Percentiles rank a stretch among this genome's conserved stretches.
These are phyloP conservation scores for Callipepla californica DNA, from an alignment of 2,113 vertebrate species.

Conservation along the genomic window DNA sequence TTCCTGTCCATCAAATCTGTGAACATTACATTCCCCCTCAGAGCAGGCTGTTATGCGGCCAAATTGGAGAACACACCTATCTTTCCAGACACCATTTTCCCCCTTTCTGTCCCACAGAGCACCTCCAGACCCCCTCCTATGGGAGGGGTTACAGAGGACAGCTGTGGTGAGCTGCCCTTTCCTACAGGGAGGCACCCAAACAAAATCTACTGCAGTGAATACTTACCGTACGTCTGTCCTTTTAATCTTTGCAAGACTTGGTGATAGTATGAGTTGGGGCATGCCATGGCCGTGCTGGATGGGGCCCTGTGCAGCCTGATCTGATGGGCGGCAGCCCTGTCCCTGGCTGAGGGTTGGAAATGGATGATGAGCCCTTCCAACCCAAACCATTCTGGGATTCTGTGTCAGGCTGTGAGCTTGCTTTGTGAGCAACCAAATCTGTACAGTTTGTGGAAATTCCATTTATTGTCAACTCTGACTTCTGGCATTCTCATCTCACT, in stretches of 20 bases:
- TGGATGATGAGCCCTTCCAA: too few species aligned
- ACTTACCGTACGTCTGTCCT: fast-evolving
- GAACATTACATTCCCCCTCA: neutral
- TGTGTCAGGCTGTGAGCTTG: neutral
- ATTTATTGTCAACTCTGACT: neutral
- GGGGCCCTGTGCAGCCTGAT: too few species aligned
- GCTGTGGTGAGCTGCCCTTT: neutral
- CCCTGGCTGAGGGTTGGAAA: too few species aligned
- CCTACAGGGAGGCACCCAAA: neutral
- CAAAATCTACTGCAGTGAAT: neutral
- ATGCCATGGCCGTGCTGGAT: too few species aligned
- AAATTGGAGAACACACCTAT: neutral
- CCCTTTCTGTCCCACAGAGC: neutral
- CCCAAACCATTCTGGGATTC: too few species aligned
- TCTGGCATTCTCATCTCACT: neutral
- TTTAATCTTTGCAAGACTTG: too few species aligned
- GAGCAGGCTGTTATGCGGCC: neutral
- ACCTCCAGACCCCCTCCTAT: neutral
- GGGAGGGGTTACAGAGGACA: neutral
- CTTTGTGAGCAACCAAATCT: neutral
- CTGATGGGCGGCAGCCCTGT: too few species aligned
- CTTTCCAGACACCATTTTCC: neutral
- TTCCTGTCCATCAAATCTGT: neutral
- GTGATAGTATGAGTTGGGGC: neutral
- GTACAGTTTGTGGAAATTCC: neutral